Evolutionary conservation across 2,113 vertebrate genomes (phyloP).

Genomic region (Mola mola): DNA sequence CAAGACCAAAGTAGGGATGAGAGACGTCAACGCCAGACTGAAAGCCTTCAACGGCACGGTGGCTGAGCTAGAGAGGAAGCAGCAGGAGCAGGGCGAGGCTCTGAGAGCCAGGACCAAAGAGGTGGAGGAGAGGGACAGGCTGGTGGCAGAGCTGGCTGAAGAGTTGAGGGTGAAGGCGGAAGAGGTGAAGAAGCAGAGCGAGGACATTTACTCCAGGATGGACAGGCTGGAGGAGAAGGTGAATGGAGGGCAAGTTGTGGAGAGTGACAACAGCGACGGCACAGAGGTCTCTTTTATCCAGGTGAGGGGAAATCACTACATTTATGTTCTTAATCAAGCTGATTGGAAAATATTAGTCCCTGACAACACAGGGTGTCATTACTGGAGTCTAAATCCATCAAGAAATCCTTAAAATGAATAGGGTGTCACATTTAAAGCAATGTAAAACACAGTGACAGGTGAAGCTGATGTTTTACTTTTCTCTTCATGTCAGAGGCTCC

Average conservation of each 20-base stretch:
- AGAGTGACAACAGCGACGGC: conserved; percentile 50
- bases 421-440: too few species aligned
- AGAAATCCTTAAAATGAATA: too few species aligned
- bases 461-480: neutral
- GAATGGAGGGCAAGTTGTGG: conserved; percentile 25
- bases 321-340: neutral
- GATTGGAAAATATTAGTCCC: too few species aligned
- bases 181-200: conserved; percentile 69
- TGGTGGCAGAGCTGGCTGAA: conserved; percentile 50
- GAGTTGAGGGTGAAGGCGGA: conserved; percentile 64
- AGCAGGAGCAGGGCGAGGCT: conserved; percentile 65
- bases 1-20: conserved; percentile 86
- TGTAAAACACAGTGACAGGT: too few species aligned
- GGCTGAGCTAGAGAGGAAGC: conserved; percentile 68
- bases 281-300: conserved; percentile 59
- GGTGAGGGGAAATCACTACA: conserved; percentile 48
- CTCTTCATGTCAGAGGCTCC: conserved; percentile 72
- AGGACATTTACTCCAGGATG: conserved; percentile 68
- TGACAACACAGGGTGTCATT: too few species aligned
- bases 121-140: conserved; percentile 59
- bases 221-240: conserved; percentile 77
- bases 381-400: too few species aligned
- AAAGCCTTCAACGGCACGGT: conserved; percentile 81
- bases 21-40: conserved; percentile 82
- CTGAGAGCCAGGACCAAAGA: conserved; percentile 50